Base-by-base conservation (phyloP, 2,113 vertebrate genomes). In the Motacilla alba region DNA sequence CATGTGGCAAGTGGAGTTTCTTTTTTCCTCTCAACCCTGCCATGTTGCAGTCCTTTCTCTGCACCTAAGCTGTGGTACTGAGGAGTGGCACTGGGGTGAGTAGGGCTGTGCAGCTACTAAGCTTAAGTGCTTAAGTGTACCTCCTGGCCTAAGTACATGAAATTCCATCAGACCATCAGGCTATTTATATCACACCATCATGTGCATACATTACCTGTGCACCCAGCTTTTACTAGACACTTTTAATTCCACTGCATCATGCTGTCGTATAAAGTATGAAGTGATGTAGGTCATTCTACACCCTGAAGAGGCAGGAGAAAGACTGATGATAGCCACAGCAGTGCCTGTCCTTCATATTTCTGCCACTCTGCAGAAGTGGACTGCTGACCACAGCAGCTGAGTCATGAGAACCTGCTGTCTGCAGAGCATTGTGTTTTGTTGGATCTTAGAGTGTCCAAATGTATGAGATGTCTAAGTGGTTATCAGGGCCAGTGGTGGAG, bases 1-100 rank as follows among this genome's bases (percentile, higher is more conserved):
- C 4, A 5, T 44, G 22, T 2, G 11, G 15, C 14, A 39, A 27
- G 22, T 1, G 0, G 22, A 35, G 30, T n/a, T 49, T 7, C 22
- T 81, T 33, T 7, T 26, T 81, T 33, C 30, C 22, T 76, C 44
- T 56, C 49, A 50, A 20, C 13, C 7, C 19, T 8, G 1, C 11
- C 39, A 6, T 24, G 6, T 46, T 93, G 16, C 31, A 46, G 11
- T 70, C 21, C 31, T 70, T 77, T 70, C 46, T 77, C 50, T 92
- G 66, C 15, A 63, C 15, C 53, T 56, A 55, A 55, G 2, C 5
- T 52, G 16, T 15, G 33, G 15, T 49, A n/a, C 27, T 59, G 22
- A 49, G 50, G 31, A 21, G 8, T 19, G 10, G 41, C 7, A 19
- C 11, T 43, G 46, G 18, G 7, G 4, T 83, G 11, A 81, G 6